Percentiles rank a stretch among this genome's conserved stretches.
Conservation (phyloP, 2,888 invertebrate genomes). For the Cantharis nigra region DNA sequence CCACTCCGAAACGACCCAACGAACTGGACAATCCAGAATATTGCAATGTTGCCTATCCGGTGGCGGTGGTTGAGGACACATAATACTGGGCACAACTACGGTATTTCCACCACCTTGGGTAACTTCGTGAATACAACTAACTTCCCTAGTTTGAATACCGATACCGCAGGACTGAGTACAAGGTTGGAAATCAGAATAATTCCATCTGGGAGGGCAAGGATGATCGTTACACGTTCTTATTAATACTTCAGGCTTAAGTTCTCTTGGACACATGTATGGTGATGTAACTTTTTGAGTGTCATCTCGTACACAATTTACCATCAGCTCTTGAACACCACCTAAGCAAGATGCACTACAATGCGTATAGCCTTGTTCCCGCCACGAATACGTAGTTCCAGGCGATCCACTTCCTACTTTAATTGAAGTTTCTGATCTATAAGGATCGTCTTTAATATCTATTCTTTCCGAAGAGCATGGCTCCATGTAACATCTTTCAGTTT, state of each 20-base stretch:
- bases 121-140: conserved; percentile 84
- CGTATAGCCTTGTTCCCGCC: conserved; percentile 88
- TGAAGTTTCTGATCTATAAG: conserved; percentile 31
- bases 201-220: conserved; percentile 95
- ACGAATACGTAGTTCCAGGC: conserved; percentile 82
- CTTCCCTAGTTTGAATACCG: conserved; percentile 89
- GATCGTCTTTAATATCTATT: conserved; percentile 61
- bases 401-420: conserved; percentile 59
- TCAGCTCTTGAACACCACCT: conserved; percentile 84
- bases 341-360: conserved; percentile 94
- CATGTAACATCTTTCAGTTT: conserved; percentile 79
- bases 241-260: conserved; percentile 86
- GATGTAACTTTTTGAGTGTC: conserved; percentile 86
- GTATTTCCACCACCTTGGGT: conserved; percentile 87
- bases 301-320: conserved; percentile 86
- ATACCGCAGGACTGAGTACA: conserved; percentile 95
- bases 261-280: conserved; percentile 83
- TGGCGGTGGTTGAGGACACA: conserved; percentile 91
- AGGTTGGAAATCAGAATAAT: conserved; percentile 84
- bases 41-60: conserved; percentile 90
- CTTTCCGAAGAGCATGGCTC: conserved; percentile 69
- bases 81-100: conserved; percentile 89
- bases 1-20: conserved; percentile 90
- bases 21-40: conserved; percentile 88
- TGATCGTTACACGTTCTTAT: conserved; percentile 92